Evolutionary conservation across 2,888 invertebrate genomes (phyloP), one percentile per base, ranked within the genome.

Genomic region (Lymantria dispar): DNA sequence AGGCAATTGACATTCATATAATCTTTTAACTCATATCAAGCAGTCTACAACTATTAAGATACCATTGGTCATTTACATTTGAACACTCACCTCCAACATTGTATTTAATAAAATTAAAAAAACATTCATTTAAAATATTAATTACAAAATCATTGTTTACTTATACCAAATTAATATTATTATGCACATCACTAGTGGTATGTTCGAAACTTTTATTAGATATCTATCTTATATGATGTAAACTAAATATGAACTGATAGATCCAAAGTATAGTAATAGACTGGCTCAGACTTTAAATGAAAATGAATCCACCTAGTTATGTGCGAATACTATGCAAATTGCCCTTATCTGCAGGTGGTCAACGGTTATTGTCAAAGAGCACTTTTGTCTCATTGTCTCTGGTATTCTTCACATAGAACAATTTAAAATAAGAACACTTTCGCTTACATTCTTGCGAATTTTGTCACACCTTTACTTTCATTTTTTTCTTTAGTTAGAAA

Each of bases 251-350:
- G 59, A 60, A 72, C 74, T 73, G 60, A 62, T 66, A 69, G 63
- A 66, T 60, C 54, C 75, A 68, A 74, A 73, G 65, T 63, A 67
- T 70, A 64, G 63, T 52, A 62, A 62, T 69, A 65, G 64, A 87
- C 87, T 85, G 78, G 76, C 62, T 63, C 29, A 46, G 45, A 55
- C 62, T 60, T 68, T 58, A 77, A 75, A 66, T 74, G 84, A 82
- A 85, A 87, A 68, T 74, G 83, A 85, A 86, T 80, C 74, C 54
- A 58, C 44, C 45, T 43, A 43, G 49, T 68, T 64, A 60, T 73
- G 76, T 76, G 83, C 85, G 78, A 87, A 89, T 86, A 85, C 84
- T 87, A 88, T 89, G 84, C 84, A 86, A 88, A 88, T 83, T 60
- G 68, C 61, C 56, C 57, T 55, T 60, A 81, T 76, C 88, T 56